Conservation (phyloP, 2,888 invertebrate species). For the Bimastos eiseni region DNA sequence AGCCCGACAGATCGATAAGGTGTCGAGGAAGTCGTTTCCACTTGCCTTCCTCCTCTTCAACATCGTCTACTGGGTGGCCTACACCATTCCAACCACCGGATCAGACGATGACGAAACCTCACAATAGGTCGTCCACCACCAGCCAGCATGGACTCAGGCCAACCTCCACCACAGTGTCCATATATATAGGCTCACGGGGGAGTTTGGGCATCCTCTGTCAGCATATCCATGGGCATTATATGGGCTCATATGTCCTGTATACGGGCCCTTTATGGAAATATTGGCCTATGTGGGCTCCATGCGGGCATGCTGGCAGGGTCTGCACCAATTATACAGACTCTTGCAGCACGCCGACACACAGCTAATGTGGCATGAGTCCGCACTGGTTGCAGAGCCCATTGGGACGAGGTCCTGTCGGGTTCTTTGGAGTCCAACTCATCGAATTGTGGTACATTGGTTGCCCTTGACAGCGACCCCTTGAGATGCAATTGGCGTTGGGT, state of each 20-base stretch:
- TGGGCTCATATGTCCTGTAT: no score
- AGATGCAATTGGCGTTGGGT: neutral
- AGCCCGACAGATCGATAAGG: constrained; percentile 34
- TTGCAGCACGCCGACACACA: neutral
- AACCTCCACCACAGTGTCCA: neutral
- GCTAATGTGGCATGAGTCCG: neutral
- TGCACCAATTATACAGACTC: neutral
- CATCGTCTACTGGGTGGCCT: constrained; percentile 44
- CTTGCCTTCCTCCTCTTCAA: constrained; percentile 45
- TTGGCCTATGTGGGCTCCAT: no score
- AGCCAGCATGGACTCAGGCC: neutral
- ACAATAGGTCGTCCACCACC: neutral
- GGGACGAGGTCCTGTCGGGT: neutral
- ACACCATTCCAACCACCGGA: constrained; percentile 33
- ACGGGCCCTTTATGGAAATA: no score
- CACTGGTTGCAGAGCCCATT: neutral
- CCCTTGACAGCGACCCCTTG: neutral
- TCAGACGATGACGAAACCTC: neutral
- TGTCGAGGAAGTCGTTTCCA: constrained; percentile 42
- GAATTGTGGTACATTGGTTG: neutral
- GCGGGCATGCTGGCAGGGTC: no score
- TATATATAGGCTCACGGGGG: no score
- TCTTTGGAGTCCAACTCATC: neutral
- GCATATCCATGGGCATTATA: no score
- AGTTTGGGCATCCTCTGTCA: neutral